Conservation (phyloP, 1,140 invertebrate genomes). For the Probaryconus sp. region DNA sequence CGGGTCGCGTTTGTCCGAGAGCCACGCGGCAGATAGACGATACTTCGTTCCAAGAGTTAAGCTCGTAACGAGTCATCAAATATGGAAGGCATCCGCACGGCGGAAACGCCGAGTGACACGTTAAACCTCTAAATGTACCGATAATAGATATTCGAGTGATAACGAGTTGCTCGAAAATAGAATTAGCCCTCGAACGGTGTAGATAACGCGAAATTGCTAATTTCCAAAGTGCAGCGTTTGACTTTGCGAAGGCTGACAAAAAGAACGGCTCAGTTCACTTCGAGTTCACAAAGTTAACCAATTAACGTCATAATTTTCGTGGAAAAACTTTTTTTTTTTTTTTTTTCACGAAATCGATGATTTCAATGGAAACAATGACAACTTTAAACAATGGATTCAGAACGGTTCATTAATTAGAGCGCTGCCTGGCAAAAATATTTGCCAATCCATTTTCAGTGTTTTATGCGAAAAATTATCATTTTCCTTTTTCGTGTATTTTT, state of each 20-base stretch:
- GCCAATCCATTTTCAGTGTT: too few relatives aligned
- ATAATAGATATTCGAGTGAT: slow-evolving; percentile 46
- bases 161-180: slow-evolving; percentile 34
- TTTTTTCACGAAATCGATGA: slow-evolving; percentile 2
- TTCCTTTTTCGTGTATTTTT: too few relatives aligned
- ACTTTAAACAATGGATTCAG: background rate
- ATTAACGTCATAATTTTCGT: slow-evolving; percentile 28
- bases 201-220: slow-evolving; percentile 21
- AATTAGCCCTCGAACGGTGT: slow-evolving; percentile 14
- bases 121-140: slow-evolving; percentile 20
- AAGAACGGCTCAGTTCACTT: too few relatives aligned
- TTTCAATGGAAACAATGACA: background rate
- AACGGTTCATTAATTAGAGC: slow-evolving; percentile 9
- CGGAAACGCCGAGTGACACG: slow-evolving; percentile 16
- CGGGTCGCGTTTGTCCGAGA: slow-evolving; percentile 19
- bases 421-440: too few relatives aligned
- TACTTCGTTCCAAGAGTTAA: slow-evolving; percentile 27
- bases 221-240: slow-evolving; percentile 9
- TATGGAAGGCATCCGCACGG: slow-evolving; percentile 26
- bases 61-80: slow-evolving; percentile 36
- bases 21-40: slow-evolving; percentile 15
- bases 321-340: slow-evolving; percentile 15
- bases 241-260: slow-evolving; percentile 3
- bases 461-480: too few relatives aligned
- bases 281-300: slow-evolving; percentile 1